Evolutionary conservation across 2,113 vertebrate species (phyloP), one percentile per base, ranked within the genome.

Genomic region (Myocastor coypus): DNA sequence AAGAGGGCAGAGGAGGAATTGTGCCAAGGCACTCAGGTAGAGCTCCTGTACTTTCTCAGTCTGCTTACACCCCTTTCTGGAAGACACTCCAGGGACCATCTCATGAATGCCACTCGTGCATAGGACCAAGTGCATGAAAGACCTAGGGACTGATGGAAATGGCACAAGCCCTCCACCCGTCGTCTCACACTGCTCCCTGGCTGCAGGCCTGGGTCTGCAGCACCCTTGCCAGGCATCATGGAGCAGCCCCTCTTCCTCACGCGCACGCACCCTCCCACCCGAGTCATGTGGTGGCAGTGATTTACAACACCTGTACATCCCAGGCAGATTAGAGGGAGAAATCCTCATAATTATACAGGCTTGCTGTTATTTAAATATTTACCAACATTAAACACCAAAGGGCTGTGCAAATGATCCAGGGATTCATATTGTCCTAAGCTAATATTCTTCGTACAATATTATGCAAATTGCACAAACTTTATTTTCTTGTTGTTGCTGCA

Each of bases 311-410:
- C 94, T 92, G 50, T 75, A 80, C 96, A 91, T 98, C 98, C 96
- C 71, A 86, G 26, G 95, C 1, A 0, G 97, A 98, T 98, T 98
- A 98, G 97, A 96, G 98, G 98, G 98, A 98, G 95, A 94, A 98
- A 98, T 98, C 97, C 98, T 96, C 96, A 95, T 98, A 98, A 98
- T 98, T 98, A 98, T 66, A 91, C 89, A 77, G 92, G 92, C 97
- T 98, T 94, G 95, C 96, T 98, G 98, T 99, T 98, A 98, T 97
- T 99, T 99, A 99, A 99, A 99, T 99, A 99, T 99, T 99, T 99
- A 99, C 98, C 98, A 98, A 92, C 98, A 98, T 98, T 98, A 99
- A 99, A 98, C 97, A 98, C 98, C 98, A 98, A 98, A 98, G 98
- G 98, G 97, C 98, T 96, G 83, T 98, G 97, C 97, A 98, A 97